phyloP scores from a whole-genome alignment of 2,888 invertebrate genomes.

The Euphydryas editha region DNA sequence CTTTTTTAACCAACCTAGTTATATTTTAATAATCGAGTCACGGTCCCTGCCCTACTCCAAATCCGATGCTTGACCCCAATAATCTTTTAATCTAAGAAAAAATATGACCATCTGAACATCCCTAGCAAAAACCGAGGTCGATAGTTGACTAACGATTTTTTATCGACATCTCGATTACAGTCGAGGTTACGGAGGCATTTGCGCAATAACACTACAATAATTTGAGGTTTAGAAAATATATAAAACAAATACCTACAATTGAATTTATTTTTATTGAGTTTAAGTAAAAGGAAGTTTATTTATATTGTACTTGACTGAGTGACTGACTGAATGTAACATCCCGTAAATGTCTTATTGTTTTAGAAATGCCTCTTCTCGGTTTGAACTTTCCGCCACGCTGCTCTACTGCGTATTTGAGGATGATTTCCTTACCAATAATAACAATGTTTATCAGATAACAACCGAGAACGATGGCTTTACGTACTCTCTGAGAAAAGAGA shows the following conservation, averaged over 20 bases:
- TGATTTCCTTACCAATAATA: too few relatives aligned
- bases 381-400: too few relatives aligned
- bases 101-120: slow-evolving; percentile 64
- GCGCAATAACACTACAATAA: slow-evolving; percentile 48
- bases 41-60: slow-evolving; percentile 53
- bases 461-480: too few relatives aligned
- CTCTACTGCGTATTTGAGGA: too few relatives aligned
- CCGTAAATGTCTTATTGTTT: too few relatives aligned
- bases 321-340: too few relatives aligned
- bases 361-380: too few relatives aligned
- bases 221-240: slow-evolving; percentile 22
- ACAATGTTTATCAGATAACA: too few relatives aligned
- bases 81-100: slow-evolving; percentile 49
- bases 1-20: slow-evolving; percentile 5
- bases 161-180: slow-evolving; percentile 44
- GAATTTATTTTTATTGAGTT: background rate
- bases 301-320: background rate
- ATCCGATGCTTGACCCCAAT: slow-evolving; percentile 54
- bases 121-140: slow-evolving; percentile 63
- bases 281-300: background rate
- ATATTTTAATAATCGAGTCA: slow-evolving; percentile 44
- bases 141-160: slow-evolving; percentile 58
- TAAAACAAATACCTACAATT: background rate
- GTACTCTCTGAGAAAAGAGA: too few relatives aligned
- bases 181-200: slow-evolving; percentile 53